Percentiles rank a stretch among this genome's conserved stretches.
Conservation (phyloP, 2,888 invertebrate species). For the Lobophora halterata region DNA sequence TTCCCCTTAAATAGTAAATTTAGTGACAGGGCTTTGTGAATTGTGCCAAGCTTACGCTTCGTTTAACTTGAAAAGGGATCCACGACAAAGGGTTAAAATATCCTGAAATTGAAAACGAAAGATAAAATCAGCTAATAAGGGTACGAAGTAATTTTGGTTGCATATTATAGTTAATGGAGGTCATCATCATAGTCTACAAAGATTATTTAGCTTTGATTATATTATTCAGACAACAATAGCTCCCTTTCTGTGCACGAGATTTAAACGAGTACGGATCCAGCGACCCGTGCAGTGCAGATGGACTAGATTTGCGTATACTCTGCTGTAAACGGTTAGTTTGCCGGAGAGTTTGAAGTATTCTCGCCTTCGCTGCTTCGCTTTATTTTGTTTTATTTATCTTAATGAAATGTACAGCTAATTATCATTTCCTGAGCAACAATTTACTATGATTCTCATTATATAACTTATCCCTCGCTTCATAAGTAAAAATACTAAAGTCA, state of each 20-base stretch:
- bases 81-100: conserved; percentile 14
- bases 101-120: conserved; percentile 10
- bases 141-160: too few species aligned
- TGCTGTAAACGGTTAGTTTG: conserved; percentile 36
- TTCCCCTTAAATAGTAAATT: conserved; percentile 15
- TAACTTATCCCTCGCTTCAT: too few species aligned
- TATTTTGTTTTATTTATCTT: too few species aligned
- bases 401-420: too few species aligned
- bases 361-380: too few species aligned
- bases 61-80: conserved; percentile 16
- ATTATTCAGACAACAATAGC: conserved; percentile 7
- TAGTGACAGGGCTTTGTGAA: conserved; percentile 12
- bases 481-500: too few species aligned
- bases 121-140: too few species aligned
- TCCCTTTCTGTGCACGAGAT: conserved; percentile 37
- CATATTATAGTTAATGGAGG: too few species aligned
- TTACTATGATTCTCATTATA: too few species aligned
- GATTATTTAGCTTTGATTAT: too few species aligned
- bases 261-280: conserved; percentile 50
- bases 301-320: conserved; percentile 62
- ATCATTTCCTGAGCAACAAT: too few species aligned
- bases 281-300: conserved; percentile 63
- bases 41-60: conserved; percentile 9
- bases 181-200: too few species aligned
- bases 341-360: conserved; percentile 4